Conservation (phyloP, 2,113 vertebrate species). For the Xiphorhynchus elegans region DNA sequence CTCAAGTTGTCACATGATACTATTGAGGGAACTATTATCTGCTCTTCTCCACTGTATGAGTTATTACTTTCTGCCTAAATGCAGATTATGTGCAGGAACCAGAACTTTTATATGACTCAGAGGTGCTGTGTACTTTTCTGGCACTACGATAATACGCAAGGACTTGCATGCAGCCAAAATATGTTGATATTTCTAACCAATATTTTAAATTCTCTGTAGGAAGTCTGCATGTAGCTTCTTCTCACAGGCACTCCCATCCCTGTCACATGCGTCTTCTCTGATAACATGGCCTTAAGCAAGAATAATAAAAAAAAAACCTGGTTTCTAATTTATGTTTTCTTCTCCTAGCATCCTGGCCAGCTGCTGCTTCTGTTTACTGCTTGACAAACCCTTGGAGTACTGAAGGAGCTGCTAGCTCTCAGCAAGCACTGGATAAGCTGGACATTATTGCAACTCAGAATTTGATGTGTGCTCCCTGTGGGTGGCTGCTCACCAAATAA, state of each 20-base stretch:
- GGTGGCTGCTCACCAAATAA: neutral
- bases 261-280: conserved; percentile 47
- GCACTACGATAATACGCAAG: neutral
- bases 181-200: conserved; percentile 35
- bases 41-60: neutral
- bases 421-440: conserved; percentile 36
- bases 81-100: conserved; percentile 33
- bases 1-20: neutral
- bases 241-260: conserved; percentile 15
- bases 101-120: conserved; percentile 56
- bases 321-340: conserved; percentile 61
- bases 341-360: conserved; percentile 16
- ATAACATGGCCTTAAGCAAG: conserved; percentile 49
- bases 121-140: conserved; percentile 32
- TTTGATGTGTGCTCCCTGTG: conserved; percentile 22
- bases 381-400: conserved; percentile 31
- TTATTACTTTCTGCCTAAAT: conserved; percentile 43
- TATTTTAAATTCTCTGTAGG: conserved; percentile 66
- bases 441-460: neutral
- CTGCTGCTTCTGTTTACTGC: conserved; percentile 46
- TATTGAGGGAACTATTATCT: neutral
- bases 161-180: neutral
- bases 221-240: conserved; percentile 37
- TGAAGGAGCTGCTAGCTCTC: conserved; percentile 29
- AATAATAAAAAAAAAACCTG: conserved; percentile 13